Evolutionary conservation across 2,113 vertebrate species (phyloP).

Genomic region (Ciconia boyciana): DNA sequence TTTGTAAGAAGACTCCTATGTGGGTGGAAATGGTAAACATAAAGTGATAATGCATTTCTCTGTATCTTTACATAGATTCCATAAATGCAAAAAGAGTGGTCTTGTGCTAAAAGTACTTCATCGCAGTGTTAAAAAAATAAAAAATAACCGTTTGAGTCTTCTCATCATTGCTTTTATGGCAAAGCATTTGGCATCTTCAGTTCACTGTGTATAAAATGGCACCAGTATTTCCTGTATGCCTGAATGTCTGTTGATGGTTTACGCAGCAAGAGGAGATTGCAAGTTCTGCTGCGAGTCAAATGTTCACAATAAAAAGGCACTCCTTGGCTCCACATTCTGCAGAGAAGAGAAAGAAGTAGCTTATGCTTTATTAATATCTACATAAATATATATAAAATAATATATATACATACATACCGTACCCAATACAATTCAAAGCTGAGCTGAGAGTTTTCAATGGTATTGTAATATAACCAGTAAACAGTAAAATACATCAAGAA

Average conservation of each 20-base stretch:
- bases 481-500: neutral
- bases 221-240: neutral
- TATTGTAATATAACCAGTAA: neutral
- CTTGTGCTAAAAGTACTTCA: neutral
- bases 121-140: neutral
- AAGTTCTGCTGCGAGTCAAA: neutral
- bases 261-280: neutral
- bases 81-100: neutral
- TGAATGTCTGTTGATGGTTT: neutral
- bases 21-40: neutral
- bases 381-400: neutral
- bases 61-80: neutral
- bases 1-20: neutral
- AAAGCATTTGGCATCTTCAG: neutral
- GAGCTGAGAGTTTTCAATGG: neutral
- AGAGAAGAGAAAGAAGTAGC: neutral
- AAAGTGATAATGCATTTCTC: neutral
- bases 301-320: neutral
- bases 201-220: neutral
- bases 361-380: neutral
- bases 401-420: neutral
- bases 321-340: neutral
- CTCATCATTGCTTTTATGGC: neutral
- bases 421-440: neutral
- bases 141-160: neutral